phyloP scores from a whole-genome alignment of 2,113 vertebrate genomes.

The Trogon surrucura region DNA sequence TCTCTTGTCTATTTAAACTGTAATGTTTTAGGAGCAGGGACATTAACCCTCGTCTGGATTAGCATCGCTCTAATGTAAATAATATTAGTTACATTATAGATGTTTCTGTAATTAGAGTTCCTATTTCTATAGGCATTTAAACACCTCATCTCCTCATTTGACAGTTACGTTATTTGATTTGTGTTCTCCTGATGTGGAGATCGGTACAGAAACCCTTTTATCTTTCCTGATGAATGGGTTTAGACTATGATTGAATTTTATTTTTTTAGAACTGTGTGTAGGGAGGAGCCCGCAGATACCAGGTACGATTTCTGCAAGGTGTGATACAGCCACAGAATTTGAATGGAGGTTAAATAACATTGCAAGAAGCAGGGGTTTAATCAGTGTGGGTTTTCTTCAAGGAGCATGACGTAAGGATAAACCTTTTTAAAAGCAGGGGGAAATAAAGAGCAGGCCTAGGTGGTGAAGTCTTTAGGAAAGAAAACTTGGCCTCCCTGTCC shows the following conservation, averaged over 20 bases:
- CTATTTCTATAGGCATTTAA: slow-evolving; percentile 66
- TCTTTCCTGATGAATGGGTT: slow-evolving; percentile 14
- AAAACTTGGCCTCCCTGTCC: neutral
- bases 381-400: neutral
- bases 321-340: neutral
- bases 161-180: slow-evolving; percentile 64
- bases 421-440: neutral
- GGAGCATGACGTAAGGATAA: neutral
- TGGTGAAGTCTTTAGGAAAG: neutral
- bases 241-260: slow-evolving; percentile 38
- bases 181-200: slow-evolving; percentile 51
- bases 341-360: neutral
- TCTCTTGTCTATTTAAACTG: slow-evolving; percentile 61
- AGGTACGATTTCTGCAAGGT: neutral
- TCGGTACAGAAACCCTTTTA: slow-evolving; percentile 36
- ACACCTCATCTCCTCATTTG: slow-evolving; percentile 54
- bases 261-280: neutral
- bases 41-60: slow-evolving; percentile 62
- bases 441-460: neutral
- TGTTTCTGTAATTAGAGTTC: slow-evolving; percentile 69
- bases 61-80: slow-evolving; percentile 61
- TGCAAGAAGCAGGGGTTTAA: neutral
- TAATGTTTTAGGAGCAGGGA: slow-evolving; percentile 67
- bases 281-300: slow-evolving; percentile 11
- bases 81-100: slow-evolving; percentile 73